Base-by-base conservation (phyloP, 2,797 vertebrate species). In the Girardinus metallicus region DNA sequence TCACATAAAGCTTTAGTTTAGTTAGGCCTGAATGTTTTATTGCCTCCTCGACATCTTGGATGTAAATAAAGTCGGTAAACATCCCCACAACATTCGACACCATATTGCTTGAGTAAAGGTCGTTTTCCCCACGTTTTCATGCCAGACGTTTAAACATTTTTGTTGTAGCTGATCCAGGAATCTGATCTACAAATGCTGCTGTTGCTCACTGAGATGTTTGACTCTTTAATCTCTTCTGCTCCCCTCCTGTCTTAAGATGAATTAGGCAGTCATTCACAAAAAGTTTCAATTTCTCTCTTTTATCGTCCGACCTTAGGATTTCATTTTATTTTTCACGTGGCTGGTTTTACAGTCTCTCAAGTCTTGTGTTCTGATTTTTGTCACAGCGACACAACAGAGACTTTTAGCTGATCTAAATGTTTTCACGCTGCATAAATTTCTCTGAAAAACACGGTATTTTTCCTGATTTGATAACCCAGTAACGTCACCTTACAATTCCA, bases 11-110 rank as follows among this genome's bases (percentile, higher is more conserved):
- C 74, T 83, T 84, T 78, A 66, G 75, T 78, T 85, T 62, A 62
- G 60, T 26, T 62, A 15, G 84, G 81, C 77, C 72, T 77, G 73
- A 80, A 80, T 82, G 73, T 72, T 87, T 90, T 85, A 87, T 79
- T 79, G 75, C 73, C 76, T 41, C 21, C 83, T 79, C 85, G 21
- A 12, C 46, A 78, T 55, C 53, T 78, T 79, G 76, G 89, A 84
- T 78, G 34, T 73, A 79, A 76, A 79, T 78, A 76, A 78, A 80
- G 77, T 80, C 62, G 60, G 80, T 86, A 80, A 83, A 88, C 29
- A 76, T 86, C 85, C 66, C 43, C 60, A 41, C 74, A 55, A 23
- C 57, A 55, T 70, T 49, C 51, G 8, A 51, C 74, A 47, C 29
- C 53, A 64, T 73, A 34, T 74, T 16, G 3, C 60, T 81, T 73